Evolutionary conservation across 2,113 vertebrate genomes (phyloP), one percentile per base, ranked within the genome.

Genomic region (Oryzias curvinotus): DNA sequence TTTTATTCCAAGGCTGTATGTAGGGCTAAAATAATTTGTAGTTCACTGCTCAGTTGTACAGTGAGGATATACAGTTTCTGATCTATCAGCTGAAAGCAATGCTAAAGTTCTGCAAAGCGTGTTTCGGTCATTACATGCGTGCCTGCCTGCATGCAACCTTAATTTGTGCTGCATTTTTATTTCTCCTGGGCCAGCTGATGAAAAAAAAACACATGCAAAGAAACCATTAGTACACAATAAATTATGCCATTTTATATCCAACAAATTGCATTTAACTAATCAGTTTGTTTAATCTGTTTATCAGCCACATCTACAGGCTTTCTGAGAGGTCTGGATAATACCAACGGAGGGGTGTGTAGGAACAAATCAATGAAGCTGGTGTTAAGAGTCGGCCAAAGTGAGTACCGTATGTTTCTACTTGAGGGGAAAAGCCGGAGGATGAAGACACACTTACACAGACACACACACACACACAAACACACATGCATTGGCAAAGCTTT

Each of bases 331-430:
- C 89, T 98, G 94, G 94, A 96, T 88, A 98, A 96, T 88, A 92
- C 93, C 81, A 93, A 94, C 78, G 96, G 96, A 89, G 96, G 97
- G 69, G 95, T 94, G 78, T 98, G 96, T 81, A 91, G 92, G 89
- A 94, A 92, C 91, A 95, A 94, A 93, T 95, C 95, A 92, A 98
- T 98, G 97, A 98, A 96, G 94, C 94, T 99, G 89, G 92, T 97
- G 85, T 94, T 98, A 91, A 95, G 96, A 93, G 95, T 99, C 83
- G 96, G 96, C 90, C 97, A 98, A 91, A 96, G 97, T 98, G 91
- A 97, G 94, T 91, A 54, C 14, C 65, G 18, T 62, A 30, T 57
- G n/a, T 63, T 42, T 18, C 1, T 61, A 25, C 48, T 52, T 75
- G 46, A 58, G 36, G 51, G 14, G 41, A 21, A 19, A 55, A 55